These are phyloP conservation scores for Eremobia ochroleuca DNA, from an alignment of 2,888 invertebrate genomes.

Conservation along the genomic window DNA sequence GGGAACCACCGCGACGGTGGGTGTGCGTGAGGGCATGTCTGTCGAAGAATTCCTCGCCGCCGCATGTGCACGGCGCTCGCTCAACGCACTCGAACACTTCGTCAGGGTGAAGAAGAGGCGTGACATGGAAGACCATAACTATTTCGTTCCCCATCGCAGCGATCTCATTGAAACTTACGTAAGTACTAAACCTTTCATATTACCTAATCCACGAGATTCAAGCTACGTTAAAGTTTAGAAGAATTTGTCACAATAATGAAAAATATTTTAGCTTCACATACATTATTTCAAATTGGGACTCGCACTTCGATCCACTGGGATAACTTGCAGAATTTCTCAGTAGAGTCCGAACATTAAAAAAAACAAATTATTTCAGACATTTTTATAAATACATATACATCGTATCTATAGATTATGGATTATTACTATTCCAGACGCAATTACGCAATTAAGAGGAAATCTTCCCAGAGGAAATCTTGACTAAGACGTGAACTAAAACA, in stretches of 20 bases:
- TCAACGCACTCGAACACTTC: slow-evolving; percentile 98
- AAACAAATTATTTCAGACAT: too few species aligned
- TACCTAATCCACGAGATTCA: neutral
- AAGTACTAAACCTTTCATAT: slow-evolving; percentile 84
- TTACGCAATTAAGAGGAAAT: too few species aligned
- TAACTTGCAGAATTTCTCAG: slow-evolving; percentile 2
- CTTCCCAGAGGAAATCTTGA: too few species aligned
- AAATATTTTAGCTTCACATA: slow-evolving; percentile 2
- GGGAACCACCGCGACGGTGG: slow-evolving; percentile 95
- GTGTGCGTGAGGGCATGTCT: slow-evolving; percentile 97
- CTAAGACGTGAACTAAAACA: neutral
- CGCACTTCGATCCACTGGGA: neutral
- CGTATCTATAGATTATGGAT: neutral
- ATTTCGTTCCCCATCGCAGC: slow-evolving; percentile 98
- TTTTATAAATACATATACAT: neutral
- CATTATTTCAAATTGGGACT: slow-evolving; percentile 11
- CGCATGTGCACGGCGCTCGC: slow-evolving; percentile 97
- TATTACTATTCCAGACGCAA: neutral
- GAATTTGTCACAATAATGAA: neutral
- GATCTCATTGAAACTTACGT: slow-evolving; percentile 99
- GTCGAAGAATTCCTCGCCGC: slow-evolving; percentile 98
- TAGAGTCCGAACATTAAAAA: neutral
- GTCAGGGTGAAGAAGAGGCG: slow-evolving; percentile 98
- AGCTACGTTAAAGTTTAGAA: neutral
- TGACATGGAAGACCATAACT: slow-evolving; percentile 98